phyloP scores from a whole-genome alignment of 2,888 invertebrate species.

The Hypomecis atomaria region DNA sequence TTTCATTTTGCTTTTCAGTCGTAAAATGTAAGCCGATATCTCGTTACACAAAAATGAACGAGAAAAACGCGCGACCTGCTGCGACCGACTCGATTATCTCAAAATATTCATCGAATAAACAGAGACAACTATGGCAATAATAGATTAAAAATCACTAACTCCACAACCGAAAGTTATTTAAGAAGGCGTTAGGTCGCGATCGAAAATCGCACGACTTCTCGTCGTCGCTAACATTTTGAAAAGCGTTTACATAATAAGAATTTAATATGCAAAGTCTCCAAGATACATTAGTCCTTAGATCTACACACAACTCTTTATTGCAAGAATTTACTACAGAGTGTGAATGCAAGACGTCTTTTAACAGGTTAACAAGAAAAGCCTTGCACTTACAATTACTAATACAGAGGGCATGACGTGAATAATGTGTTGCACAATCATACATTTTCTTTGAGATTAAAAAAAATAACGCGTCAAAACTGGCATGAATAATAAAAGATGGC shows the following conservation, averaged over 20 bases:
- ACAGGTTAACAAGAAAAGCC: constrained; percentile 22
- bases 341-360: constrained; percentile 19
- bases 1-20: constrained; percentile 8
- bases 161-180: constrained; percentile 19
- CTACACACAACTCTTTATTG: constrained; percentile 25
- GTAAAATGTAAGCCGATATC: constrained; percentile 6
- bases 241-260: constrained; percentile 27
- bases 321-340: constrained; percentile 16
- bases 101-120: constrained; percentile 4
- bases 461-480: background rate
- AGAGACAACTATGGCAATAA: constrained; percentile 15
- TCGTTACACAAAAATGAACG: background rate
- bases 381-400: constrained; percentile 13
- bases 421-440: background rate
- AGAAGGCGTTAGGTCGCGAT: constrained; percentile 4
- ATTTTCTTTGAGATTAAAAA: background rate
- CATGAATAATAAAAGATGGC: no score
- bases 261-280: constrained; percentile 16
- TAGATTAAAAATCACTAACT: constrained; percentile 11
- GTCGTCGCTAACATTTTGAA: constrained; percentile 6
- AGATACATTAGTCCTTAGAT: constrained; percentile 30
- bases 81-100: background rate
- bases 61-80: constrained; percentile 15
- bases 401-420: constrained; percentile 16
- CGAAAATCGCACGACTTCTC: constrained; percentile 10